A percentile compares a stretch with the other conserved stretches of the same genome.
Conservation (phyloP, 53 echinoderm and acorn worm genomes). For the Paracentrotus lividus region DNA sequence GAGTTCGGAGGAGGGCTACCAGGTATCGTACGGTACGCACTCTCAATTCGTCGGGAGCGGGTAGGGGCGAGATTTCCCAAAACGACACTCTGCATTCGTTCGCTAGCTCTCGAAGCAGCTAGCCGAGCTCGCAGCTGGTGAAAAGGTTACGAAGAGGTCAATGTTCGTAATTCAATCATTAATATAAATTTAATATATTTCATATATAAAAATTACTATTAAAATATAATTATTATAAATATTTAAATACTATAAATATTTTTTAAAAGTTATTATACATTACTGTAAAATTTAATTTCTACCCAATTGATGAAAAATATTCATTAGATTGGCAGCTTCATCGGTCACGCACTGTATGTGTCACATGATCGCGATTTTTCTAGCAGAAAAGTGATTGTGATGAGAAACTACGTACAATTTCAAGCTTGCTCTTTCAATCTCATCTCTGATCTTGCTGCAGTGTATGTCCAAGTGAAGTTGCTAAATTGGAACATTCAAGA, state of each 20-base stretch:
- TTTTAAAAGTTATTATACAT: neutral
- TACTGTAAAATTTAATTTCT: too few relatives aligned
- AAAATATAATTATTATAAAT: neutral
- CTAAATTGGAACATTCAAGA: too few relatives aligned
- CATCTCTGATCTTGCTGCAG: too few relatives aligned
- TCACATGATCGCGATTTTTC: neutral
- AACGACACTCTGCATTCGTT: neutral
- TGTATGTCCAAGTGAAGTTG: too few relatives aligned
- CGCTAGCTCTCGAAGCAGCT: too few relatives aligned
- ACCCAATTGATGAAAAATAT: neutral
- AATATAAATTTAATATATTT: neutral
- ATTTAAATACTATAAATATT: neutral
- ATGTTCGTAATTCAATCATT: neutral
- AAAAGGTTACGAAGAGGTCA: neutral
- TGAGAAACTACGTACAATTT: too few relatives aligned
- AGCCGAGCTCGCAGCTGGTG: neutral
- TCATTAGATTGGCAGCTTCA: neutral
- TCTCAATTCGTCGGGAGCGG: neutral
- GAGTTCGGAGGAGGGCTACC: neutral
- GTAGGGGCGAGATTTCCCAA: neutral
- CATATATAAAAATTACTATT: neutral
- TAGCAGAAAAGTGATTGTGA: neutral
- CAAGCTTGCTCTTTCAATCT: too few relatives aligned
- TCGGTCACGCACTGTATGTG: conserved; percentile 13
- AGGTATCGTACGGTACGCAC: neutral